phyloP scores from a whole-genome alignment of 2,113 vertebrate species.

The Triplophysa siluroides region DNA sequence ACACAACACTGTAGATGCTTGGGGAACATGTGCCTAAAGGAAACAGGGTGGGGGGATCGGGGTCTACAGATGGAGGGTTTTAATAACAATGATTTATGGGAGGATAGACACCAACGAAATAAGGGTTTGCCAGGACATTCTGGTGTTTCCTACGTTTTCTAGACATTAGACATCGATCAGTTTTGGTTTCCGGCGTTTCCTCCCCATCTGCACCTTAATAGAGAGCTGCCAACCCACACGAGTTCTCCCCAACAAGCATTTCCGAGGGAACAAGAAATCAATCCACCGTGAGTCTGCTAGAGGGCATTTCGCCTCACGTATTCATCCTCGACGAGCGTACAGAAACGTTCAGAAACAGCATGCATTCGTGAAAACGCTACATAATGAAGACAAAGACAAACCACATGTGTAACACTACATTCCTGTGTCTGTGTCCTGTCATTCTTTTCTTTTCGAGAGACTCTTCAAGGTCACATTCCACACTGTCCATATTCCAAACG shows the following conservation, averaged over 20 bases:
- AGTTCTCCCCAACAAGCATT: constrained; percentile 64
- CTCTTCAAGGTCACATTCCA: background rate
- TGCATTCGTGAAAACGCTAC: constrained; percentile 19
- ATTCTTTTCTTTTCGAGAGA: constrained; percentile 10
- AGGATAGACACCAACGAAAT: background rate
- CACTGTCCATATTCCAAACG: background rate
- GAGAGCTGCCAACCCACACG: background rate
- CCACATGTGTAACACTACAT: constrained; percentile 8
- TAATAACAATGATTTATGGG: constrained; percentile 1
- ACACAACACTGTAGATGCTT: constrained; percentile 99
- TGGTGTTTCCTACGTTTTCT: constrained; percentile 22
- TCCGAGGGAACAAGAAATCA: constrained; percentile 24
- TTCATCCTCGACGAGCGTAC: background rate
- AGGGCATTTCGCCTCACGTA: background rate
- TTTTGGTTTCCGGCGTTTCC: constrained; percentile 32
- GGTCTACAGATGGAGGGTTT: background rate
- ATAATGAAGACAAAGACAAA: background rate
- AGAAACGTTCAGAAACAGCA: constrained; percentile 10
- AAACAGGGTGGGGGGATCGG: constrained; percentile 65
- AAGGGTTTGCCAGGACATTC: background rate
- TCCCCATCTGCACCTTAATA: constrained; percentile 23
- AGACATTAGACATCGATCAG: background rate
- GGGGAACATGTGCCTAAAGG: constrained; percentile 83
- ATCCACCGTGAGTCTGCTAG: background rate
- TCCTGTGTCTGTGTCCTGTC: background rate